Percentiles rank a stretch among this genome's conserved stretches.
phyloP scores from a whole-genome alignment of 2,797 vertebrate species.

The Thalassophryne amazonica region DNA sequence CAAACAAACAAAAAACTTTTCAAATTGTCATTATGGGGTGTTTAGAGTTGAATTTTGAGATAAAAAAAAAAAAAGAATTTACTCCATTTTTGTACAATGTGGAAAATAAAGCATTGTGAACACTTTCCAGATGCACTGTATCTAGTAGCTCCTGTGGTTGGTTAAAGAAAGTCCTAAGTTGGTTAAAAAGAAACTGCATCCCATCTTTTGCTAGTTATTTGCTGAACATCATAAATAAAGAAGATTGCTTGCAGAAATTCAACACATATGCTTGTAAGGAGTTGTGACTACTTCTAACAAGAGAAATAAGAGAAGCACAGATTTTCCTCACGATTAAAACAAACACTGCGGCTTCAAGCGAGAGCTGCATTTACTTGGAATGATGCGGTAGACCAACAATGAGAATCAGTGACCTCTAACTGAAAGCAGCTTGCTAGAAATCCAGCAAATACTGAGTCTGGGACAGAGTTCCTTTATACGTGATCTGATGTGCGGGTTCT shows the following conservation, averaged over 20 bases:
- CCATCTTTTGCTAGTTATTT: no score
- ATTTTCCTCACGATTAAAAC: slow-evolving; percentile 43
- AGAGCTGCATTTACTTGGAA: slow-evolving; percentile 62
- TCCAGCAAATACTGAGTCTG: slow-evolving; percentile 36
- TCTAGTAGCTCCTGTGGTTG: neutral
- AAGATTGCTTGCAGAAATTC: neutral
- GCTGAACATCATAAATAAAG: no score
- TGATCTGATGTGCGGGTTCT: slow-evolving; percentile 35
- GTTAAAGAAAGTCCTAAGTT: neutral
- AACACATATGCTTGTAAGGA: slow-evolving; percentile 3
- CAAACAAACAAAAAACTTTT: no score
- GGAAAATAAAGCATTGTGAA: no score
- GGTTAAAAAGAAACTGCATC: no score
- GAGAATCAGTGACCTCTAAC: slow-evolving; percentile 61
- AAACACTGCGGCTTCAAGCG: slow-evolving; percentile 67
- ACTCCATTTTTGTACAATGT: no score
- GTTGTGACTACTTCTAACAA: slow-evolving; percentile 24
- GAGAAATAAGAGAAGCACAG: slow-evolving; percentile 27
- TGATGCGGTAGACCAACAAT: slow-evolving; percentile 65
- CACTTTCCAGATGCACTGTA: no score
- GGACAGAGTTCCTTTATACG: slow-evolving; percentile 36
- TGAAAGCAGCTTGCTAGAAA: slow-evolving; percentile 61
- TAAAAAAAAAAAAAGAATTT: no score
- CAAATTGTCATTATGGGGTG: no score
- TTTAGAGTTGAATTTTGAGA: no score